phyloP scores from a whole-genome alignment of 2,888 invertebrate species.

The Lochmaea crataegi region DNA sequence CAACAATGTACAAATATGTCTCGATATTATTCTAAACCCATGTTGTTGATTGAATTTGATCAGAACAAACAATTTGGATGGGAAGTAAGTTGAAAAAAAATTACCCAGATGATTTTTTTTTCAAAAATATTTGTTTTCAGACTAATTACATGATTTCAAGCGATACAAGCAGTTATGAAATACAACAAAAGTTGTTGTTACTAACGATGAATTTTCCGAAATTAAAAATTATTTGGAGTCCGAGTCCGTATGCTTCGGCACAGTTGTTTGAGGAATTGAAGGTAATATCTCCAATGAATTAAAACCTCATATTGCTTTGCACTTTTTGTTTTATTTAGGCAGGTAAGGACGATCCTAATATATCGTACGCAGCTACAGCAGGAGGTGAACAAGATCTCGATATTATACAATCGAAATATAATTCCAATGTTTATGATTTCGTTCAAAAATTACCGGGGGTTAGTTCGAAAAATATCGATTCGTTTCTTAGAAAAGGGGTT shows the following conservation, averaged over 20 bases:
- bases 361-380: slow-evolving; percentile 77
- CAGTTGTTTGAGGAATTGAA: slow-evolving; percentile 96
- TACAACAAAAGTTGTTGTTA: slow-evolving; percentile 88
- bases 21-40: slow-evolving; percentile 86
- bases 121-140: slow-evolving; percentile 63
- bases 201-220: slow-evolving; percentile 96
- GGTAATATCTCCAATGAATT: slow-evolving; percentile 65
- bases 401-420: slow-evolving; percentile 68
- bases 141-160: slow-evolving; percentile 84
- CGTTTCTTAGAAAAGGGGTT: slow-evolving; percentile 79
- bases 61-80: slow-evolving; percentile 91
- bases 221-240: slow-evolving; percentile 94
- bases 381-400: slow-evolving; percentile 74
- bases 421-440: slow-evolving; percentile 71
- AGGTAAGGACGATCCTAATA: slow-evolving; percentile 84
- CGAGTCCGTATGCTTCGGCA: slow-evolving; percentile 94
- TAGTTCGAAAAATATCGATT: slow-evolving; percentile 84
- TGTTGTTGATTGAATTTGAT: slow-evolving; percentile 96
- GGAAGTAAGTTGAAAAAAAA: slow-evolving; percentile 71
- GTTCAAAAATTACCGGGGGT: slow-evolving; percentile 92
- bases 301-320: neutral
- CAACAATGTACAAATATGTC: slow-evolving; percentile 96
- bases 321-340: slow-evolving; percentile 66
- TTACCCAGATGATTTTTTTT: neutral
- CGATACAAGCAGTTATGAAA: slow-evolving; percentile 80